Base-by-base conservation (phyloP, 1,140 invertebrate genomes). In the Drosophila biarmipes region DNA sequence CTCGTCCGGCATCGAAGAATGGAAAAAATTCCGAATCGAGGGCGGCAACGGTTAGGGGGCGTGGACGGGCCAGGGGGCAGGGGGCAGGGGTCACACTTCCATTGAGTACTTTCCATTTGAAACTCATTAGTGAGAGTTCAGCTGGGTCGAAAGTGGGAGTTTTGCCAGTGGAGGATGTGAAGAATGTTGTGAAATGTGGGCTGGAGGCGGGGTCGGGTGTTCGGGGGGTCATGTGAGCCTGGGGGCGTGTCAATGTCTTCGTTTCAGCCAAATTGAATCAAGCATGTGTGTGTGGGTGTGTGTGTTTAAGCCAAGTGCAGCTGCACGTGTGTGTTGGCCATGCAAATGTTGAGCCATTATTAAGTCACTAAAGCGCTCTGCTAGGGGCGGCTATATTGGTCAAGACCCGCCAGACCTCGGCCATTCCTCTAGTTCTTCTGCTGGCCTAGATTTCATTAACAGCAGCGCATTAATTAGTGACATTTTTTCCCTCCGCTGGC, bases 291-390 rank as follows among this genome's bases (percentile, higher is more conserved):
- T 21, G 35, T 75, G 24, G 46, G 12, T 21, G 21, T 40, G 45
- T 51, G 43, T 75, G 29, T n/a, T 29, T 63, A 51, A 29, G 46
- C 29, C 68, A 66, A 17, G 40, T 42, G 40, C 17, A 11, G 40
- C 17, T 15, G n/a, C 37, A n/a, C 53, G 24, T 56, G 46, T 78
- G 43, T 45, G 17, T 52, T 51, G 27, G 35, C 21, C 69, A 63
- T 84, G 74, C 80, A 68, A 78, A 78, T 71, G 61, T 59, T 67
- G 27, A 78, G 62, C 74, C 76, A 87, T 86, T 87, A 86, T 87
- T 78, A 81, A 87, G 74, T 80, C 74, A 75, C 66, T 67, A 73
- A 73, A 64, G 68, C 73, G 45, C 67, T 76, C 62, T 19, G 17
- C 15, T 6, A 51, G 15, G 29, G 29, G 45, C 45, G 29, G 27